These are phyloP conservation scores for Phrynocephalus guinanensis DNA, from an alignment of 2,797 vertebrate species.

Conservation along the genomic window DNA sequence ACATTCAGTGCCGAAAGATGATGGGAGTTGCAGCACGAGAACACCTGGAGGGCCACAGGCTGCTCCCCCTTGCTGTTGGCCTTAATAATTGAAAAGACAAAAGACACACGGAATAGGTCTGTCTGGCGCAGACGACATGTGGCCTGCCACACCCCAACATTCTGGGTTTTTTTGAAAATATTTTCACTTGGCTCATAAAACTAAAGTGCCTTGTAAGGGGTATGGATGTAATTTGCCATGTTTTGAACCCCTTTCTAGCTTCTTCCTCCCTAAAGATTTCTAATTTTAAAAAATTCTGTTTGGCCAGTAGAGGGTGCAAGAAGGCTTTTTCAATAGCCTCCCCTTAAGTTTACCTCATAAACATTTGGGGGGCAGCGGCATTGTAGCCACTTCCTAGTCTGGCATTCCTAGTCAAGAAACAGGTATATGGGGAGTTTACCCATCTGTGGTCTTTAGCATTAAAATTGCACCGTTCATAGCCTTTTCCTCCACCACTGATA, in stretches of 20 bases:
- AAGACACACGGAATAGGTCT: neutral
- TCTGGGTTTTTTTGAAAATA: too few species aligned
- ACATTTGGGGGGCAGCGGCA: neutral
- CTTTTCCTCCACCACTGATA: neutral
- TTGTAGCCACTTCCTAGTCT: neutral
- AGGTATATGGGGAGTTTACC: too few species aligned
- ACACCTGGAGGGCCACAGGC: neutral
- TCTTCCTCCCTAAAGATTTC: too few species aligned
- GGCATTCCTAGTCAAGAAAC: too few species aligned
- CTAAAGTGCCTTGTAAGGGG: too few species aligned
- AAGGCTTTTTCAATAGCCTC: too few species aligned
- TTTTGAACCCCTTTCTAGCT: too few species aligned
- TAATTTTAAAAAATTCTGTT: too few species aligned
- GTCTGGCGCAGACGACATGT: neutral
- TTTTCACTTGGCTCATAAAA: too few species aligned
- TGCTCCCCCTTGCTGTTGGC: neutral
- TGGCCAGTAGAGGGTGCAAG: too few species aligned
- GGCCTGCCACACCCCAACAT: neutral
- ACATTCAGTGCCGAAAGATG: neutral
- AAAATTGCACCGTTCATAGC: neutral
- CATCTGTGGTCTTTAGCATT: neutral
- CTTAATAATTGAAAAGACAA: neutral
- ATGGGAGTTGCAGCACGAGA: neutral
- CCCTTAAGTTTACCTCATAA: too few species aligned
- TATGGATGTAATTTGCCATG: too few species aligned